Conservation (phyloP, 2,113 vertebrate genomes). For the Aptenodytes forsteri region DNA sequence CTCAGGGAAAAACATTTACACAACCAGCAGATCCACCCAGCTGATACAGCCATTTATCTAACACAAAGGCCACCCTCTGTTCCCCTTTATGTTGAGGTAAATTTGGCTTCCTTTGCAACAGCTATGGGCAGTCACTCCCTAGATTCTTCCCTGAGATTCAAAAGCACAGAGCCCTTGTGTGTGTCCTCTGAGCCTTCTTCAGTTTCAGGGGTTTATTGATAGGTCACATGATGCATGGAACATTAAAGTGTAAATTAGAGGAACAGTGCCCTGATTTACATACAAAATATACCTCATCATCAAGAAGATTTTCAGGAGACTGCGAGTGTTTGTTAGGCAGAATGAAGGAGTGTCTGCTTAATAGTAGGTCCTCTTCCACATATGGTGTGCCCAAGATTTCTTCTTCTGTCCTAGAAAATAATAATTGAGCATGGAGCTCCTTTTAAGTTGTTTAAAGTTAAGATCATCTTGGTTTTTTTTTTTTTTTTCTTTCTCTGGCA, state of each 20-base stretch:
- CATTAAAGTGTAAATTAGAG: not conserved
- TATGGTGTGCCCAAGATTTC: not conserved
- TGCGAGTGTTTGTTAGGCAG: not conserved
- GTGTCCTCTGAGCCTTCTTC: not conserved
- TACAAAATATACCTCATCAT: not conserved
- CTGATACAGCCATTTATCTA: not conserved
- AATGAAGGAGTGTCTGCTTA: not conserved
- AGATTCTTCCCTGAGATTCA: not conserved
- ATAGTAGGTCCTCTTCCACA: not conserved
- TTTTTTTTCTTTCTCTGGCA: not conserved
- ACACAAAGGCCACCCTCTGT: not conserved
- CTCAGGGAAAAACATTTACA: not conserved
- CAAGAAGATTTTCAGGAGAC: not conserved
- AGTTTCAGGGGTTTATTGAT: not conserved
- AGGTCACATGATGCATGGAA: not conserved
- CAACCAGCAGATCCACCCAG: not conserved
- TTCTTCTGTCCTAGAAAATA: not conserved
- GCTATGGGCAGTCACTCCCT: not conserved
- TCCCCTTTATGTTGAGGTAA: not conserved
- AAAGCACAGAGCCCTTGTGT: not conserved
- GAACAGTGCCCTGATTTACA: not conserved
- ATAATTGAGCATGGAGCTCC: not conserved
- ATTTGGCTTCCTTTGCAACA: not conserved
- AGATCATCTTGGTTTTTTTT: rapidly evolving
- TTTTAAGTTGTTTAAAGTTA: not conserved